Base-by-base conservation (phyloP, 2,797 vertebrate species). In the Poecilia wingei region DNA sequence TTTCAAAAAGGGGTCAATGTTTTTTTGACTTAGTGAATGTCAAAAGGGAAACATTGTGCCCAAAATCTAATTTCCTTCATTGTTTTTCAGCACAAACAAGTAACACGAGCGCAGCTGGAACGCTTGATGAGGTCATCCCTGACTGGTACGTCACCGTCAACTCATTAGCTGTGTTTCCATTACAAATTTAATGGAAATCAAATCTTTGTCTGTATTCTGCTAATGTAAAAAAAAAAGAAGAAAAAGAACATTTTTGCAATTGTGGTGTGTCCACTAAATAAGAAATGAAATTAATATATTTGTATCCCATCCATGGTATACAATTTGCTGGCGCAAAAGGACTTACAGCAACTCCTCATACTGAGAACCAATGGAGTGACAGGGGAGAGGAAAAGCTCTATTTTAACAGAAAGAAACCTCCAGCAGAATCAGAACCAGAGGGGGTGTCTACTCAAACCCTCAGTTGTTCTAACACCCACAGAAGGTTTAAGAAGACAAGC, bases 1-100 rank as follows among this genome's bases (percentile, higher is more conserved):
- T 36, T 88, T 83, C 85, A 71, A 87, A 92, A 87, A 78, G 6
- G 10, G 88, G 77, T 84, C 39, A 31, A 47, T 84, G 75, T 87
- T 91, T n/a, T 87, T 87, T 64, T 79, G 80, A 89, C 82, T 66
- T 46, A 46, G 70, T 41, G 69, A 82, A 78, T 79, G 59, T 77
- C 31, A 82, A 47, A 68, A 74, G 61, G 47, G 87, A 77, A 64
- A 78, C 71, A 78, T 82, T 33, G 46, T 57, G 87, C 89, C 85
- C 83, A 86, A 53, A 68, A 36, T 36, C 28, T 31, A 0, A 18
- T 36, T 64, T 64, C 16, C 41, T 41, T 41, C 20, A 68, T 7
- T 41, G 64, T 39, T 68, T 41, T 68, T 68, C 20, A 68, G 9
- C 64, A 25, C 64, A 68, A 22, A 41, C 20, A 68, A 68, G 3